Evolutionary conservation across 1,140 invertebrate genomes (phyloP).

Genomic region (Eurosta solidaginis): DNA sequence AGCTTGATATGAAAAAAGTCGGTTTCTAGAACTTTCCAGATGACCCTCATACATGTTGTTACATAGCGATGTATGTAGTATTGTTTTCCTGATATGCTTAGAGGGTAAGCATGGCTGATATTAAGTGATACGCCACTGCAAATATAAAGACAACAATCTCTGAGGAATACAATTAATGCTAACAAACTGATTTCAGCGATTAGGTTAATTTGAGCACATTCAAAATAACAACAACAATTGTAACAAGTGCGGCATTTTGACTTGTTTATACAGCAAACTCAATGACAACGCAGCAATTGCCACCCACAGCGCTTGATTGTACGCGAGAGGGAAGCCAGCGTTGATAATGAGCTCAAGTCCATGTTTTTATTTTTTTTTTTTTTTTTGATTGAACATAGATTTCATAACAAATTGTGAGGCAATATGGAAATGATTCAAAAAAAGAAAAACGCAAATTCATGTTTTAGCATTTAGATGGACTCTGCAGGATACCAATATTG

Average conservation of each 20-base stretch:
- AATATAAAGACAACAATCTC: not conserved
- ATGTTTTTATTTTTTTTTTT: not conserved
- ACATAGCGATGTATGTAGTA: no score
- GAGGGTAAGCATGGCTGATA: no score
- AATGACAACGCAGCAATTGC: constrained; percentile 12
- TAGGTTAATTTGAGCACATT: constrained; percentile 11
- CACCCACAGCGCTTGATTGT: not conserved
- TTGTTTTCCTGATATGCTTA: no score
- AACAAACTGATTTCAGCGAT: constrained; percentile 27
- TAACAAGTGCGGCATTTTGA: not conserved
- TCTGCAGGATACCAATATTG: constrained; percentile 9
- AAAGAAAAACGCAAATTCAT: not conserved
- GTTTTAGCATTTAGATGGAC: not conserved
- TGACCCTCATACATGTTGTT: no score
- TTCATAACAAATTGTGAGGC: not conserved
- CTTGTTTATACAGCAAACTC: not conserved
- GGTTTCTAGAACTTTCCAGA: no score
- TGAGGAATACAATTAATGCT: constrained; percentile 5
- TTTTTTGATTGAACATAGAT: not conserved
- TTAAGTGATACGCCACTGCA: not conserved
- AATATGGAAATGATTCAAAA: not conserved
- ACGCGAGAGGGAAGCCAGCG: not conserved
- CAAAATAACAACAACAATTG: not conserved
- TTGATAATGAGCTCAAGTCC: not conserved
- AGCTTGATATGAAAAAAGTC: no score